phyloP scores from a whole-genome alignment of 1,140 invertebrate genomes.

The Zaprionus camerounensis region DNA sequence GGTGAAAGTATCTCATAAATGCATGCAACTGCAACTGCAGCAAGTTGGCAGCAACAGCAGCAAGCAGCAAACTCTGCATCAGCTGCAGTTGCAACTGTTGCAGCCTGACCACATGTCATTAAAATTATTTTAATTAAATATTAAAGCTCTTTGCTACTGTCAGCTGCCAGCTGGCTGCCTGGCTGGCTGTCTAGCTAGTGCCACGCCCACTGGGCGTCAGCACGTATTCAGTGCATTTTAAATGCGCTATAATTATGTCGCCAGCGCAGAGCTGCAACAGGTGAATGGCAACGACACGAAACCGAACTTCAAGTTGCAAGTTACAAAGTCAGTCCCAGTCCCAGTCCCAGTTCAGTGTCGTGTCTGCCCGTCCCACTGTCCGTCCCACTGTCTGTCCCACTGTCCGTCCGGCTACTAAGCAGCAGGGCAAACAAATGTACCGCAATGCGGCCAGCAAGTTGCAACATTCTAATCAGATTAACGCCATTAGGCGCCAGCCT shows the following conservation, averaged over 20 bases:
- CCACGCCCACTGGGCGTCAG: conserved; percentile 58
- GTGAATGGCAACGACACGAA: conserved; percentile 80
- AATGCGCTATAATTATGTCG: conserved; percentile 73
- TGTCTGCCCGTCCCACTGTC: conserved; percentile 19
- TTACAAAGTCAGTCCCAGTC: conserved; percentile 14
- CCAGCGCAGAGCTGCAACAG: conserved; percentile 57
- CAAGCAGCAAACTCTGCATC: background rate
- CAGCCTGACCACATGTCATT: conserved; percentile 57
- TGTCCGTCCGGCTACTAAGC: conserved; percentile 35
- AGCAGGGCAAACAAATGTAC: conserved; percentile 61
- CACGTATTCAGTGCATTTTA: conserved; percentile 60
- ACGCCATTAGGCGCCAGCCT: conserved; percentile 70
- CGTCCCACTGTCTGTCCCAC: conserved; percentile 12
- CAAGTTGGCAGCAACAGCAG: background rate
- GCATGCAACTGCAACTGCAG: conserved; percentile 41
- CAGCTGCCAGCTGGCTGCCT: conserved; percentile 47
- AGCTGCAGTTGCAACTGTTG: conserved; percentile 4
- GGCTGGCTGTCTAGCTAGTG: conserved; percentile 36
- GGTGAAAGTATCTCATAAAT: conserved; percentile 82
- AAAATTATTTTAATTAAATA: conserved; percentile 79
- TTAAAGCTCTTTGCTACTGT: conserved; percentile 44
- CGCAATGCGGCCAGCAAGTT: conserved; percentile 29
- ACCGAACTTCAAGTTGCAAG: conserved; percentile 41
- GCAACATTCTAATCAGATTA: conserved; percentile 75
- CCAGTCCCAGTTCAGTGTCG: conserved; percentile 52